These are phyloP conservation scores for Probaryconus sp. DNA, from an alignment of 1,140 invertebrate species.

Conservation along the genomic window DNA sequence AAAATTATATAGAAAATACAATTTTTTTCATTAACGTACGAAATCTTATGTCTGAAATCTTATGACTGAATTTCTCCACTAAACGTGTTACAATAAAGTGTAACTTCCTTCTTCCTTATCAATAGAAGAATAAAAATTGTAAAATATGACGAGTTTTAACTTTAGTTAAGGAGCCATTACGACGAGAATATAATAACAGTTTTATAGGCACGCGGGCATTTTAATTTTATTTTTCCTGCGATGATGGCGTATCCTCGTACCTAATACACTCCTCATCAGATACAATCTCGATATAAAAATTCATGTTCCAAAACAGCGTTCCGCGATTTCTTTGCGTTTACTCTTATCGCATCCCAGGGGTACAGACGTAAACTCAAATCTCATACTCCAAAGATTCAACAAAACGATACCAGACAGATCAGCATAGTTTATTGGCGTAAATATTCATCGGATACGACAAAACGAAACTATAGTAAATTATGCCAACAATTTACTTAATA, in stretches of 20 bases:
- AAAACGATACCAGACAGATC: conserved; percentile 66
- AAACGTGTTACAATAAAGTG: too few species aligned
- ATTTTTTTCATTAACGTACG: neutral
- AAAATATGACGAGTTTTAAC: conserved; percentile 31
- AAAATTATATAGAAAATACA: too few species aligned
- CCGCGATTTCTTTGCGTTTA: conserved; percentile 66
- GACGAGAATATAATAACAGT: conserved; percentile 39
- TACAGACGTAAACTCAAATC: conserved; percentile 70
- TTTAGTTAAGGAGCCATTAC: conserved; percentile 52
- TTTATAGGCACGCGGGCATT: conserved; percentile 37
- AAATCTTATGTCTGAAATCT: too few species aligned
- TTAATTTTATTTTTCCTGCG: conserved; percentile 60
- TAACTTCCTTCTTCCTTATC: conserved; percentile 23
- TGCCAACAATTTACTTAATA: too few species aligned
- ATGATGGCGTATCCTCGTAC: conserved; percentile 53
- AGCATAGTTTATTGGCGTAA: conserved; percentile 75
- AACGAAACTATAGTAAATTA: too few species aligned
- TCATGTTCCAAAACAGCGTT: conserved; percentile 70
- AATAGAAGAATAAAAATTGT: conserved; percentile 43
- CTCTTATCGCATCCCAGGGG: conserved; percentile 70
- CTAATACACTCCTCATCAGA: conserved; percentile 59
- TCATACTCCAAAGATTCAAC: conserved; percentile 51
- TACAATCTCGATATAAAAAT: conserved; percentile 77
- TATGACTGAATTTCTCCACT: too few species aligned
- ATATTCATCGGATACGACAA: conserved; percentile 68